Evolutionary conservation across 2,888 invertebrate species (phyloP).

Genomic region (Chironomus tentans): DNA sequence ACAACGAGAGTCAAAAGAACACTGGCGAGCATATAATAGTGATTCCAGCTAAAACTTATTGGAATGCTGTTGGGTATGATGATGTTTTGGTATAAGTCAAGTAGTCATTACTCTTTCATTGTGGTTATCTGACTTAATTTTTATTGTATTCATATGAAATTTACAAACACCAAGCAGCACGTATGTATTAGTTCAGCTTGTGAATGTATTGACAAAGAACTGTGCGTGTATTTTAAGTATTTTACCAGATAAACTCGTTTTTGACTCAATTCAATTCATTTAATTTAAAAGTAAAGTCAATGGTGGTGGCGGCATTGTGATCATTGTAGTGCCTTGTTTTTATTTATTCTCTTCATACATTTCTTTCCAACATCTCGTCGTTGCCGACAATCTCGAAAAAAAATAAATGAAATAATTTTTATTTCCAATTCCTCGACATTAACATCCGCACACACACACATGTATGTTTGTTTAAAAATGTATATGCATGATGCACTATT

Average conservation of each 20-base stretch:
- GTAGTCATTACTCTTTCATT: not conserved
- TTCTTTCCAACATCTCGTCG: not conserved
- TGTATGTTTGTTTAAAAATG: too few species aligned
- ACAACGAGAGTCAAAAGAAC: constrained; percentile 26
- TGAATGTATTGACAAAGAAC: too few species aligned
- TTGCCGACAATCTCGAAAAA: not conserved
- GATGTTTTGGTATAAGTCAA: not conserved
- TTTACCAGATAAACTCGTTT: not conserved
- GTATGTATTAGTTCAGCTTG: too few species aligned
- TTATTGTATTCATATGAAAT: too few species aligned
- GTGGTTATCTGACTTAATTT: too few species aligned
- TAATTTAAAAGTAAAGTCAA: not conserved
- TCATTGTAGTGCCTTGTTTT: not conserved
- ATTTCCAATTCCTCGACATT: not conserved
- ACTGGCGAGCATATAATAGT: constrained; percentile 15
- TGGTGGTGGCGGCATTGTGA: not conserved
- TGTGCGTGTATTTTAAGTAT: not conserved
- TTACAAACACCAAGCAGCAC: too few species aligned
- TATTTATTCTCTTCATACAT: not conserved
- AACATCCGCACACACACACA: not conserved
- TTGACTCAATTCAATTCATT: not conserved
- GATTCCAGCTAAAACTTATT: constrained; percentile 26
- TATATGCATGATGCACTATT: too few species aligned
- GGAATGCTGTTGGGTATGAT: constrained; percentile 17
- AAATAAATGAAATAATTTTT: not conserved